Percentiles rank a stretch among this genome's conserved stretches.
These are phyloP conservation scores for Piscicola geometra DNA, from an alignment of 2,888 invertebrate species.

Conservation along the genomic window DNA sequence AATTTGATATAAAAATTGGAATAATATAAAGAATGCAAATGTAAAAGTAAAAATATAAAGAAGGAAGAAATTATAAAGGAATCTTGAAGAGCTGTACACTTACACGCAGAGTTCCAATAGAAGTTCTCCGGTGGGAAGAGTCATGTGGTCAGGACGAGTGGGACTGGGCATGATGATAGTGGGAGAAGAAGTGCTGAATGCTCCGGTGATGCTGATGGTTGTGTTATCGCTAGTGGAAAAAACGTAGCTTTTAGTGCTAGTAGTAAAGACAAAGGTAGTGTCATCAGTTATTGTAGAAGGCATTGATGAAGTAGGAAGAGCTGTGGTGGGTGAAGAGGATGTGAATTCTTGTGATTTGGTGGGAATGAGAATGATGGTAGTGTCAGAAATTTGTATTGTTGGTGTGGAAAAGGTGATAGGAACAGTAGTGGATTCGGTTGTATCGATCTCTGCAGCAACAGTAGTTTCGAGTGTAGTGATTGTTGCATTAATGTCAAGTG, in stretches of 20 bases:
- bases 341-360: background rate
- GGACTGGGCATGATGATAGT: background rate
- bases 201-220: conserved; percentile 1
- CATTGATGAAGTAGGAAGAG: background rate
- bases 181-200: background rate
- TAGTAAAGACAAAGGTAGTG: background rate
- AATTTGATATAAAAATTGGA: too few relatives aligned
- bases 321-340: background rate
- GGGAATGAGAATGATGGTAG: background rate
- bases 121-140: background rate
- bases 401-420: background rate
- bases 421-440: background rate
- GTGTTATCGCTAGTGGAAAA: background rate
- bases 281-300: background rate
- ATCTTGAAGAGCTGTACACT: background rate
- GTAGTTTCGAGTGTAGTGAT: too few relatives aligned
- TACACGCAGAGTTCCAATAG: background rate
- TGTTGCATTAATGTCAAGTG: too few relatives aligned
- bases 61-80: background rate
- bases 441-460: too few relatives aligned
- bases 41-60: background rate
- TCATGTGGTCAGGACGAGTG: background rate
- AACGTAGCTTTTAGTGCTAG: background rate
- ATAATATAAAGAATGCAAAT: too few relatives aligned
- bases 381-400: background rate